These are phyloP conservation scores for Aphrocallistes beatrix DNA, from an alignment of 37 sponge, comb jelly and placozoan species.

Conservation along the genomic window DNA sequence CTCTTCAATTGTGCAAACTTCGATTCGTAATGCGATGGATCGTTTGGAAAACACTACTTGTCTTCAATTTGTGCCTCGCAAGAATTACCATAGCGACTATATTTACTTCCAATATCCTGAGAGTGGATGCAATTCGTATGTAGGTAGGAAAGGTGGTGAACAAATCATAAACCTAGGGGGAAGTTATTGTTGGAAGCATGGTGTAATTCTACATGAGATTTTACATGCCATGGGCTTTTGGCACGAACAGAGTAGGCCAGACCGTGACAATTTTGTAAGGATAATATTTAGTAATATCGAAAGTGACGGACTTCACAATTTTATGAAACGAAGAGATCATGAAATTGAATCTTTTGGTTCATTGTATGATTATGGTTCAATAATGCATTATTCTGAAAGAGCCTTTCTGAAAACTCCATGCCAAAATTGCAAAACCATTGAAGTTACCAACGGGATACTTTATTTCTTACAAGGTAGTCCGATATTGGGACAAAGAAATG, in stretches of 20 bases:
- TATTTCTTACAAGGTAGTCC: background rate
- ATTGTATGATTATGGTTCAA: slow-evolving; percentile 23
- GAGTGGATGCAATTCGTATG: background rate
- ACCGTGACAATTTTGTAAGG: slow-evolving; percentile 16
- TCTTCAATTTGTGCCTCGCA: background rate
- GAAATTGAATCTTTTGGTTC: background rate
- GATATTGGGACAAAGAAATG: background rate
- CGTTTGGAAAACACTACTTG: slow-evolving; percentile 1
- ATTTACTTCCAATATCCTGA: background rate
- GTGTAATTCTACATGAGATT: slow-evolving; percentile 23
- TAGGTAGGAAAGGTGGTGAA: slow-evolving; percentile 5
- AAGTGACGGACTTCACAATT: background rate
- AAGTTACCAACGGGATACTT: background rate
- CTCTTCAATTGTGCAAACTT: too few species aligned
- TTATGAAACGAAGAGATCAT: background rate
- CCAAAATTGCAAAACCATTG: background rate
- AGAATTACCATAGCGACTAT: background rate
- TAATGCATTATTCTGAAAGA: slow-evolving; percentile 19
- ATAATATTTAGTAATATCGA: background rate
- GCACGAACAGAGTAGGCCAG: slow-evolving; percentile 28
- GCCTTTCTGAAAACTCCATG: background rate
- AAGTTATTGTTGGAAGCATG: background rate
- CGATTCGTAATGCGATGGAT: too few species aligned
- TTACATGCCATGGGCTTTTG: slow-evolving; percentile 25
- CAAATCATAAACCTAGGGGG: slow-evolving; percentile 3